These are phyloP conservation scores for Crocidura indochinensis DNA, from an alignment of 2,797 vertebrate species.

Conservation along the genomic window DNA sequence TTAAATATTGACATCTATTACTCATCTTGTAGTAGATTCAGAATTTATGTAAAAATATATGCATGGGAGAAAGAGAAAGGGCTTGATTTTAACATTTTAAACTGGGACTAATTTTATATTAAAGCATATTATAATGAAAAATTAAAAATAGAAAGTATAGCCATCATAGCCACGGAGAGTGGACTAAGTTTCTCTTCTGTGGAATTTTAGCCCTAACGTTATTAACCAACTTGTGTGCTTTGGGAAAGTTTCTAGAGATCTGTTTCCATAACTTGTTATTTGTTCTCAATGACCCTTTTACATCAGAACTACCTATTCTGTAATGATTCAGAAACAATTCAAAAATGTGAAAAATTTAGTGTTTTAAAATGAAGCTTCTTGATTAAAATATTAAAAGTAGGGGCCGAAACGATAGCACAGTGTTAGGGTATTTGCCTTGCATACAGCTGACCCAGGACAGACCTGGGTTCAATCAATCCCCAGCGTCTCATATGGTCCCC, in stretches of 20 bases:
- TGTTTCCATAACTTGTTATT: conserved; percentile 28
- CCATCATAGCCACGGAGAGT: neutral
- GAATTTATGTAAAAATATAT: neutral
- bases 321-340: conserved; percentile 34
- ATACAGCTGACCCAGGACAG: too few species aligned
- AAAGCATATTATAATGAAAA: neutral
- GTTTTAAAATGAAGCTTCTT: conserved; percentile 61
- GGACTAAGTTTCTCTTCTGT: conserved; percentile 23
- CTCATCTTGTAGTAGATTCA: neutral
- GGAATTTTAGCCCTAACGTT: neutral
- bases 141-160: conserved; percentile 20
- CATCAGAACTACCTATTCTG: neutral
- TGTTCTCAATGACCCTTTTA: conserved; percentile 13
- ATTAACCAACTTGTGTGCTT: conserved; percentile 23
- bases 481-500: too few species aligned
- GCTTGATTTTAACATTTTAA: conserved; percentile 48
- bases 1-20: conserved; percentile 34
- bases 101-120: neutral
- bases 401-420: too few species aligned
- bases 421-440: too few species aligned
- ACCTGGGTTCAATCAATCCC: too few species aligned
- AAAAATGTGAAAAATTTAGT: conserved; percentile 28
- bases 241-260: neutral
- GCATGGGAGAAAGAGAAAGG: neutral
- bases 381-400: conserved; percentile 3